A percentile compares a stretch with the other conserved stretches of the same genome.
These are phyloP conservation scores for Ferrisia virgata DNA, from an alignment of 2,888 invertebrate genomes.

Conservation along the genomic window DNA sequence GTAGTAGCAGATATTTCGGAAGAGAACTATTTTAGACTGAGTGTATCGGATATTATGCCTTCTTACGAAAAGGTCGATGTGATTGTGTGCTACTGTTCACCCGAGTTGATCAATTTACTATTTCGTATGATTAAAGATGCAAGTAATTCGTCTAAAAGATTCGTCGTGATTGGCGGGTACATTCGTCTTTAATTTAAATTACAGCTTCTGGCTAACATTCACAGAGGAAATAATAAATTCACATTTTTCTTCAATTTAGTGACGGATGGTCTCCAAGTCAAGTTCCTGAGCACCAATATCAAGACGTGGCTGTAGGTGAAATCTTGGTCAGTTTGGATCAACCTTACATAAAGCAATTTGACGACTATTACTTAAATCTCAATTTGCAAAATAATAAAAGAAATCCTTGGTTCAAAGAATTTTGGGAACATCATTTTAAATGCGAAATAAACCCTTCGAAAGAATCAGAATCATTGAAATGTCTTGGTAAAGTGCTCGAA, in stretches of 20 bases:
- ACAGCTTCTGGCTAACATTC: neutral
- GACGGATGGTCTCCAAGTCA: neutral
- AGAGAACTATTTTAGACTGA: neutral
- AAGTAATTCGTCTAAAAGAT: neutral
- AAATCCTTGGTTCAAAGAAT: conserved; percentile 74
- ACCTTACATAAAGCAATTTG: conserved; percentile 64
- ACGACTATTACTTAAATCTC: conserved; percentile 66
- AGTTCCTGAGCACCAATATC: neutral
- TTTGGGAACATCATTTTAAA: conserved; percentile 71
- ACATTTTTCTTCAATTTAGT: neutral
- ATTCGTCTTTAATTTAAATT: neutral
- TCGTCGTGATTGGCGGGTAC: neutral
- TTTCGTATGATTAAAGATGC: neutral
- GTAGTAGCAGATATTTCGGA: neutral
- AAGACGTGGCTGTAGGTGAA: conserved; percentile 56
- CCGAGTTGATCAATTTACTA: neutral
- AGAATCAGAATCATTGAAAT: neutral
- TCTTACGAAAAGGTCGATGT: neutral
- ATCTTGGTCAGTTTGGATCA: conserved; percentile 74
- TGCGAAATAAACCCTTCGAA: conserved; percentile 55
- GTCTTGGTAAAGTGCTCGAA: neutral
- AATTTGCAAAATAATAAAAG: conserved; percentile 63
- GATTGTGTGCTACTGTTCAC: neutral
- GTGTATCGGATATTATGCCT: neutral
- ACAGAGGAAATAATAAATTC: neutral